A percentile compares a stretch with the other conserved stretches of the same genome.
These are phyloP conservation scores for Zosterops borbonicus DNA, from an alignment of 2,113 vertebrate species.

Conservation along the genomic window DNA sequence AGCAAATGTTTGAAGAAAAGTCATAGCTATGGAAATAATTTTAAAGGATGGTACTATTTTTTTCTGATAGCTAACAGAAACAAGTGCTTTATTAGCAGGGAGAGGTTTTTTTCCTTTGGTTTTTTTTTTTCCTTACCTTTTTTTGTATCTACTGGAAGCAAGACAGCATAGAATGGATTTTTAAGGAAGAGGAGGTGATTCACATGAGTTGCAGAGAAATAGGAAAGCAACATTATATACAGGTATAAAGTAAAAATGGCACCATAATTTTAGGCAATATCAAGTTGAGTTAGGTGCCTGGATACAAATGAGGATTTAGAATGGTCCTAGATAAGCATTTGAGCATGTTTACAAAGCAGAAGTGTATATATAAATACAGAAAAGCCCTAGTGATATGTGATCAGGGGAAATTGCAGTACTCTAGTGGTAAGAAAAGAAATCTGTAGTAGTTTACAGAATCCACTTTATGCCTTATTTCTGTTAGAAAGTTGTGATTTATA, in stretches of 20 bases:
- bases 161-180: neutral
- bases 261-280: neutral
- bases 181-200: neutral
- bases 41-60: neutral
- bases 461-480: neutral
- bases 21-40: neutral
- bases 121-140: rapidly evolving
- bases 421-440: neutral
- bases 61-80: neutral
- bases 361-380: neutral
- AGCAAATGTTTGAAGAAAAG: neutral
- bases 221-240: neutral
- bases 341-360: neutral
- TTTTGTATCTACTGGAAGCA: neutral
- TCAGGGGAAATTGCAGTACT: neutral
- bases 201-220: neutral
- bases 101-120: rapidly evolving
- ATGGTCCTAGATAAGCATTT: neutral
- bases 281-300: neutral
- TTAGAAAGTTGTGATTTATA: neutral
- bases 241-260: neutral
- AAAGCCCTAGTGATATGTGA: rapidly evolving
- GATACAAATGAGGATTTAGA: neutral
- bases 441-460: neutral
- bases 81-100: neutral